Evolutionary conservation across 2,797 vertebrate species (phyloP), one percentile per base, ranked within the genome.

Genomic region (Anguilla megastoma): DNA sequence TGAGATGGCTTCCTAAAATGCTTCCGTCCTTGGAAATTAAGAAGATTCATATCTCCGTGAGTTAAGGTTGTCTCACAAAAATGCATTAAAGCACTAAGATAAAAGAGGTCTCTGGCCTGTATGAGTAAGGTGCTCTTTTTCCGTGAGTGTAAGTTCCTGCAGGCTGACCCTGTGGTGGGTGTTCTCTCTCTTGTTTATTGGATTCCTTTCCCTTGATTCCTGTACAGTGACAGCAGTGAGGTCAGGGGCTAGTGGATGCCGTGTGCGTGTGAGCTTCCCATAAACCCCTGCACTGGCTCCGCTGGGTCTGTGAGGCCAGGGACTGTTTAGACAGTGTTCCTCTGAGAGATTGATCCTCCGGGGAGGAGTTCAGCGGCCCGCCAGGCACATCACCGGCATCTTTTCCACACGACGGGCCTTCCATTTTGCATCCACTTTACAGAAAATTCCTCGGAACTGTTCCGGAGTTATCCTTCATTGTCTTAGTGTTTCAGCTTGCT

Each of bases 291-390:
- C 0, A 66, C 83, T 2, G 90, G 89, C 90, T 91, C 90, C 86
- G 14, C 48, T 84, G 69, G 89, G 90, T 90, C 91, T 92, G 86
- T 85, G 14, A 58, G 86, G 52, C 54, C 52, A 27, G 56, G 24
- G 63, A 90, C 86, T 92, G 91, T 92, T 92, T 92, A 91, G 87
- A 90, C 84, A 86, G 66, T n/a, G 41, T 9, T 82, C 45, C 21
- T 9, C 5, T 27, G 63, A 1, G 18, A 90, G 88, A 90, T 88
- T 90, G 86, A 91, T 90, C 86, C 80, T 82, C 86, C n/a, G 85
- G 71, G 74, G n/a, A 5, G 56, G n/a, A 74, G 52, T 86, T 76
- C 58, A 85, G 85, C 54, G 24, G 14, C 1, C 56, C n/a, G 30
- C 85, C 54, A 24, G 60, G 86, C 45, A 86, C 86, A 58, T 88